Percentiles rank a stretch among this genome's conserved stretches.
These are phyloP conservation scores for Digitonthophagus gazella DNA, from an alignment of 2,888 invertebrate genomes.

Conservation along the genomic window DNA sequence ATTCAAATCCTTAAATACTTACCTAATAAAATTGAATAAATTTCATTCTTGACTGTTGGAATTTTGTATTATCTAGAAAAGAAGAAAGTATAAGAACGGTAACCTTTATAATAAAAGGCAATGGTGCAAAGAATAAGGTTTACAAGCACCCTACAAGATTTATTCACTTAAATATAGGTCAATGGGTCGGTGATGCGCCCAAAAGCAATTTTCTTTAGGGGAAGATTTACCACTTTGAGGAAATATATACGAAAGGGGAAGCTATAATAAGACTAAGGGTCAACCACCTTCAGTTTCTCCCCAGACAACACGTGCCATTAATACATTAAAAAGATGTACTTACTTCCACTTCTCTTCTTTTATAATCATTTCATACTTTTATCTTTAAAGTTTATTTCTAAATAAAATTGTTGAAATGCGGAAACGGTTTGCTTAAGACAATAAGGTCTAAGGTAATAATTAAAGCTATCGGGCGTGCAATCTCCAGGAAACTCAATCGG, in stretches of 20 bases:
- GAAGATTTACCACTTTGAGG: not conserved
- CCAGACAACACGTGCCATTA: not conserved
- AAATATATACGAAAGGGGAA: not conserved
- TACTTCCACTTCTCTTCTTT: not conserved
- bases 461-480: not conserved
- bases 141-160: not conserved
- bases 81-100: too few species aligned
- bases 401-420: too few species aligned
- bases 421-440: too few species aligned
- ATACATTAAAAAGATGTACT: not conserved
- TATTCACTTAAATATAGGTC: not conserved
- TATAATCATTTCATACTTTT: too few species aligned
- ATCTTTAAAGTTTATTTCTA: too few species aligned
- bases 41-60: too few species aligned
- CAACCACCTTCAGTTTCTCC: not conserved
- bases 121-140: too few species aligned
- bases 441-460: too few species aligned
- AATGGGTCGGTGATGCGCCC: not conserved
- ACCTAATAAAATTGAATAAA: too few species aligned
- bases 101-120: too few species aligned
- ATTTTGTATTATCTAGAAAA: too few species aligned
- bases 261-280: not conserved
- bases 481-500: not conserved
- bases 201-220: not conserved
- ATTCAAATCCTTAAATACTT: too few species aligned